These are phyloP conservation scores for Callospermophilus lateralis DNA, from an alignment of 2,113 vertebrate genomes.

Conservation along the genomic window DNA sequence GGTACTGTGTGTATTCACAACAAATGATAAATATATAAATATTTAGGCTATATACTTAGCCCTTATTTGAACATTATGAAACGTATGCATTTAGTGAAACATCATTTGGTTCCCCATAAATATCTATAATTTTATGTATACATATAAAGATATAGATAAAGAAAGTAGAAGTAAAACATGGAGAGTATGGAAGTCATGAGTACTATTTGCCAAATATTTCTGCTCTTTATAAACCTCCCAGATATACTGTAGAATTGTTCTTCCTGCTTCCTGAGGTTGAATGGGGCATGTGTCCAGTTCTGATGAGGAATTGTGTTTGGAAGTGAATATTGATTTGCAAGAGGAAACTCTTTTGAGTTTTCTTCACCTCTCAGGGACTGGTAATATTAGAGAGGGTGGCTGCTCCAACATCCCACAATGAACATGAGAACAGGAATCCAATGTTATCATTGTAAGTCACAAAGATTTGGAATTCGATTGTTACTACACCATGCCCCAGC, in stretches of 20 bases:
- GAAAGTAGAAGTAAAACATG: background rate
- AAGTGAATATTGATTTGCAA: background rate
- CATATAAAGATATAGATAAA: no score
- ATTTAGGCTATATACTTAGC: background rate
- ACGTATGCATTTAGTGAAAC: background rate
- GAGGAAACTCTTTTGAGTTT: background rate
- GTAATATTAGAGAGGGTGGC: background rate
- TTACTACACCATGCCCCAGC: background rate
- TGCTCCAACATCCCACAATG: background rate
- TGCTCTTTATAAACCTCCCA: background rate
- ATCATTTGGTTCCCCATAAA: background rate
- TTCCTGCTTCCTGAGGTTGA: background rate
- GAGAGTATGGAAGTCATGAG: background rate
- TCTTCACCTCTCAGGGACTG: background rate
- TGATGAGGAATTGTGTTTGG: background rate
- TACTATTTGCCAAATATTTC: slow-evolving; percentile 13
- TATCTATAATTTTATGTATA: background rate
- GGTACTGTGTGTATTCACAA: background rate
- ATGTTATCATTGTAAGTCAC: background rate
- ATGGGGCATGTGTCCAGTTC: background rate
- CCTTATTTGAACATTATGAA: background rate
- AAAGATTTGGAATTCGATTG: background rate
- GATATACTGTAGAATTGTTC: background rate
- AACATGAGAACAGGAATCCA: background rate
- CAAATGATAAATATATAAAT: background rate